Evolutionary conservation across 2,888 invertebrate species (phyloP).

Genomic region (Agrotis ipsilon): DNA sequence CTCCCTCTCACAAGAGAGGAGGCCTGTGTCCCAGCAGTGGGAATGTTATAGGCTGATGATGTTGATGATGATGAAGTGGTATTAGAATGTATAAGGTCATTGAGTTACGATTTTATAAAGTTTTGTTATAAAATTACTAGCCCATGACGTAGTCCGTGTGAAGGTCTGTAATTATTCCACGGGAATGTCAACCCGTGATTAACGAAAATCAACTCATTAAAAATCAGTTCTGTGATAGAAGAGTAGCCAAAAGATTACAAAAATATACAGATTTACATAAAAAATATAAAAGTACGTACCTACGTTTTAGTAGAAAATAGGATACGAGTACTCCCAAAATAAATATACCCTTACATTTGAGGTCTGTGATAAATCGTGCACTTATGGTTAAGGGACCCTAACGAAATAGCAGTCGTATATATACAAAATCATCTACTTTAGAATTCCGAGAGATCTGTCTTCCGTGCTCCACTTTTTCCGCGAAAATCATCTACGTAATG

Average conservation of each 20-base stretch:
- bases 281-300: background rate
- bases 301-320: background rate
- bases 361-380: slow-evolving; percentile 50
- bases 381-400: slow-evolving; percentile 20
- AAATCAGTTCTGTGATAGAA: background rate
- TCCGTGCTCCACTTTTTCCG: background rate
- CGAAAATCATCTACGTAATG: no score
- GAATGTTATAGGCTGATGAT: no score
- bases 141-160: no score
- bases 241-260: background rate
- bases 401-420: slow-evolving; percentile 36
- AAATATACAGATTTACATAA: background rate
- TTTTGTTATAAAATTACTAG: no score
- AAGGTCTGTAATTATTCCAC: no score
- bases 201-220: background rate
- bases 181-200: no score
- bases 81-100: no score
- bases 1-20: no score
- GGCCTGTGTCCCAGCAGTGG: no score
- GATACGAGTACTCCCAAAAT: background rate
- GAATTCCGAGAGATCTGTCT: background rate
- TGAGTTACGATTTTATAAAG: no score
- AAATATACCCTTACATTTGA: slow-evolving; percentile 9
- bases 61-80: no score
- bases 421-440: slow-evolving; percentile 42